Percentiles rank a stretch among this genome's conserved stretches.
These are phyloP conservation scores for Euura lappo DNA, from an alignment of 1,140 invertebrate genomes.

Conservation along the genomic window DNA sequence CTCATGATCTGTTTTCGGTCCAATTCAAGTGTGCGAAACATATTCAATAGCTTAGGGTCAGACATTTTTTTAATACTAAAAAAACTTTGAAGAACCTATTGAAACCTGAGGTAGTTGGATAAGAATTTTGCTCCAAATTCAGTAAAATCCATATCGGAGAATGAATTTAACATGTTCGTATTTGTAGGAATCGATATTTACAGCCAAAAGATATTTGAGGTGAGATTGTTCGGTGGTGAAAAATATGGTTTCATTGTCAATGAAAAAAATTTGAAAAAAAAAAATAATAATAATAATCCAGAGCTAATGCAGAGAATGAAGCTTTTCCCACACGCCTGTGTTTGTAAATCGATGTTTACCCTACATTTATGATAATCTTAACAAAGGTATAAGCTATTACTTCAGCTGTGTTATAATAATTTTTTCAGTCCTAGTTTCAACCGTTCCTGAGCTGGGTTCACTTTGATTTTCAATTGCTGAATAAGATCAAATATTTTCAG, in stretches of 20 bases:
- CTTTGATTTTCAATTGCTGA: conserved; percentile 83
- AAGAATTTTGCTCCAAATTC: background rate
- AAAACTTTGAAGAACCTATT: no score
- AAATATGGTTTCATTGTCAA: background rate
- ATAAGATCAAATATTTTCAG: conserved; percentile 93
- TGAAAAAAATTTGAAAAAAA: background rate
- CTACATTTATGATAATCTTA: conserved; percentile 21
- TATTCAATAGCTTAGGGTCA: no score
- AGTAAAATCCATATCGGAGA: background rate
- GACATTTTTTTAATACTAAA: no score
- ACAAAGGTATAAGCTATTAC: conserved; percentile 11
- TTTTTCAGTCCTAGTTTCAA: conserved; percentile 61
- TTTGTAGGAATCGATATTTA: background rate
- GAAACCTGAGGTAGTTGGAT: no score
- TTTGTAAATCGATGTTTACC: conserved; percentile 49
- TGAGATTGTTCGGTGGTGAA: background rate
- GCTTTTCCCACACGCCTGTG: conserved; percentile 22
- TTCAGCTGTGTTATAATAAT: conserved; percentile 52
- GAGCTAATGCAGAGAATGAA: background rate
- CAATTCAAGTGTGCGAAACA: no score
- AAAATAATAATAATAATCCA: background rate
- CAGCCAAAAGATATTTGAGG: background rate
- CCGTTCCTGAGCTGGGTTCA: conserved; percentile 76
- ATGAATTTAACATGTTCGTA: background rate
- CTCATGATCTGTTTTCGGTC: no score